phyloP scores from a whole-genome alignment of 2,113 vertebrate species.

The Cardinalis cardinalis region DNA sequence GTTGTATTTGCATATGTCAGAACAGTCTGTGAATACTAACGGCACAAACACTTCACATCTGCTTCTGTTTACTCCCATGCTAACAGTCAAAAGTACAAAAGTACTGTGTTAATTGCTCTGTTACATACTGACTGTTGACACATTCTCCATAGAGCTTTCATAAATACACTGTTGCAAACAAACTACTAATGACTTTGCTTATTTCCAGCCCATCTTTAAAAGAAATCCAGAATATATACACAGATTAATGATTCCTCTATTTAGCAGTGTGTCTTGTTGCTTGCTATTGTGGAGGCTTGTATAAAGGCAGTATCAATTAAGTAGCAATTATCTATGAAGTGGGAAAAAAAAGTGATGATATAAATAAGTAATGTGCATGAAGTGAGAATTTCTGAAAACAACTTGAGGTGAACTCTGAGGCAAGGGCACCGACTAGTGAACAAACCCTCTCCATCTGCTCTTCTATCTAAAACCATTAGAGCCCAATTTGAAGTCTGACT shows the following conservation, averaged over 20 bases:
- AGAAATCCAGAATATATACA: constrained; percentile 69
- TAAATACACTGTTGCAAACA: constrained; percentile 78
- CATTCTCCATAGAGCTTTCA: constrained; percentile 73
- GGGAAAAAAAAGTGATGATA: constrained; percentile 60
- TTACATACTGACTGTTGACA: constrained; percentile 75
- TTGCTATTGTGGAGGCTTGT: constrained; percentile 64
- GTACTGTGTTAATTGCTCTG: constrained; percentile 78
- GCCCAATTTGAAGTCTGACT: constrained; percentile 46
- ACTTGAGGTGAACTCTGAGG: constrained; percentile 70
- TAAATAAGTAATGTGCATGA: constrained; percentile 75
- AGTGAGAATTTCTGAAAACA: constrained; percentile 69
- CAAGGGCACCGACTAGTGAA: constrained; percentile 78
- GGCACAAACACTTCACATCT: constrained; percentile 76
- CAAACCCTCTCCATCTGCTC: constrained; percentile 39
- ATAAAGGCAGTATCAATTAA: constrained; percentile 77
- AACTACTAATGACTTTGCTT: constrained; percentile 81
- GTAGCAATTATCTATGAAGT: constrained; percentile 77
- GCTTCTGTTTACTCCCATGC: constrained; percentile 78
- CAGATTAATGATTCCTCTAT: constrained; percentile 76
- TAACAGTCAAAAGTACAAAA: constrained; percentile 74
- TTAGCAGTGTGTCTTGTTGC: constrained; percentile 71
- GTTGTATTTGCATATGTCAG: constrained; percentile 79
- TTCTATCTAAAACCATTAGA: constrained; percentile 51
- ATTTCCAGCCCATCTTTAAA: constrained; percentile 70
- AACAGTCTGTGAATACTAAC: constrained; percentile 69